Evolutionary conservation across 2,797 vertebrate species (phyloP).

Genomic region (Sylvilagus floridanus): DNA sequence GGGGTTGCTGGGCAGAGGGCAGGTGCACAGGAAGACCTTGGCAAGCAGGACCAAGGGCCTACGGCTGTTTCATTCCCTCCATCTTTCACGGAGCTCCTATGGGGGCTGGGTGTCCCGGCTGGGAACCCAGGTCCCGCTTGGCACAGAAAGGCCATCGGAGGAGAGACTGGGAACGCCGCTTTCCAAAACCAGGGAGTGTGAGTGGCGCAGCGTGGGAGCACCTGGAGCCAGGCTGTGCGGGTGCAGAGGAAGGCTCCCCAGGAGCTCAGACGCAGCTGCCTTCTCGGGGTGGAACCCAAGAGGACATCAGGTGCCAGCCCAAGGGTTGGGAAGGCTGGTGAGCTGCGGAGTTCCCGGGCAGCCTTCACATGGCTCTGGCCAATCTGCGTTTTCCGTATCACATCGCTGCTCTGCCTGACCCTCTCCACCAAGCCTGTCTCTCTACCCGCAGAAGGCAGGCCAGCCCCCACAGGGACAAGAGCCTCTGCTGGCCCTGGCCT

Average conservation of each 20-base stretch:
- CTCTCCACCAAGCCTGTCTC: background rate
- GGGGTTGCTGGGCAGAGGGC: background rate
- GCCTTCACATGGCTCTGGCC: background rate
- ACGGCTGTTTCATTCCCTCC: background rate
- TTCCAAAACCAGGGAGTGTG: background rate
- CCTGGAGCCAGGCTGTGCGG: background rate
- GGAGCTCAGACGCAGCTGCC: background rate
- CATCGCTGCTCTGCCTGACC: background rate
- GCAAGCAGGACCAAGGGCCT: background rate
- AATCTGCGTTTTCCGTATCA: background rate
- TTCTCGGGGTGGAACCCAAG: background rate
- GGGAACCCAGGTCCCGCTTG: background rate
- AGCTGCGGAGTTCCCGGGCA: background rate
- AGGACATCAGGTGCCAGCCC: background rate
- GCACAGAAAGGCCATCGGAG: background rate
- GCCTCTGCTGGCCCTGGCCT: background rate
- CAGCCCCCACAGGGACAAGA: background rate
- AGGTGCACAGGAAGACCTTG: background rate
- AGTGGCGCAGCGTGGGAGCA: background rate
- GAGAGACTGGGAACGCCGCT: background rate
- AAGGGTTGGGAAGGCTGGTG: background rate
- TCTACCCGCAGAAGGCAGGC: background rate
- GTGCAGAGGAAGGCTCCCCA: background rate
- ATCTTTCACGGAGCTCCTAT: background rate
- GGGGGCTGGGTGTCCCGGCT: background rate